Conservation (phyloP, 2,797 vertebrate species). For the Lindbergichthys nudifrons region DNA sequence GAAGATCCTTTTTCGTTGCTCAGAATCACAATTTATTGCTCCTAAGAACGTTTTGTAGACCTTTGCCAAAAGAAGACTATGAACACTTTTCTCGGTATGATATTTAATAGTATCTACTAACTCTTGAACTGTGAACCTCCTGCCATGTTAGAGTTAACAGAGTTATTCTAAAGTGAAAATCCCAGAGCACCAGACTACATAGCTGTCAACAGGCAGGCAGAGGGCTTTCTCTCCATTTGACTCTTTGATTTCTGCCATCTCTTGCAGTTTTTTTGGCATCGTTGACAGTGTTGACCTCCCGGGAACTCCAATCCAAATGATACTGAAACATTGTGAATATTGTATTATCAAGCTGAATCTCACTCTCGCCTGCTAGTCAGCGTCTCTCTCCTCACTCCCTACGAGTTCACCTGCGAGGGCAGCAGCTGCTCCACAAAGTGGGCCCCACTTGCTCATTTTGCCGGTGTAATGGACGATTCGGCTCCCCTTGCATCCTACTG, state of each 20-base stretch:
- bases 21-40: too few relatives aligned
- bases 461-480: constrained; percentile 43
- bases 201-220: background rate
- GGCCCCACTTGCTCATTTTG: constrained; percentile 30
- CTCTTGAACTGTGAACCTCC: background rate
- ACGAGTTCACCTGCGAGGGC: constrained; percentile 20
- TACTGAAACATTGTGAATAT: constrained; percentile 23
- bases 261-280: background rate
- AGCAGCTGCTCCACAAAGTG: constrained; percentile 46
- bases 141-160: background rate
- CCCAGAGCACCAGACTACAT: too few relatives aligned
- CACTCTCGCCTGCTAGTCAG: constrained; percentile 10
- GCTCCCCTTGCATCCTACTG: constrained; percentile 30
- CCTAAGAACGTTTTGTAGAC: too few relatives aligned
- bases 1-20: too few relatives aligned
- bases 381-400: background rate
- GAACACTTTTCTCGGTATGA: too few relatives aligned
- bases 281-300: constrained; percentile 2
- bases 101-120: too few relatives aligned
- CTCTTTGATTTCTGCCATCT: background rate
- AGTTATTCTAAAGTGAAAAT: too few relatives aligned
- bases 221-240: too few relatives aligned
- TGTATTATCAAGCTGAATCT: constrained; percentile 13
- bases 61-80: too few relatives aligned
- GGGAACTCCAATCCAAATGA: constrained; percentile 2